phyloP scores from a whole-genome alignment of 2,113 vertebrate genomes.

The Panurus biarmicus region DNA sequence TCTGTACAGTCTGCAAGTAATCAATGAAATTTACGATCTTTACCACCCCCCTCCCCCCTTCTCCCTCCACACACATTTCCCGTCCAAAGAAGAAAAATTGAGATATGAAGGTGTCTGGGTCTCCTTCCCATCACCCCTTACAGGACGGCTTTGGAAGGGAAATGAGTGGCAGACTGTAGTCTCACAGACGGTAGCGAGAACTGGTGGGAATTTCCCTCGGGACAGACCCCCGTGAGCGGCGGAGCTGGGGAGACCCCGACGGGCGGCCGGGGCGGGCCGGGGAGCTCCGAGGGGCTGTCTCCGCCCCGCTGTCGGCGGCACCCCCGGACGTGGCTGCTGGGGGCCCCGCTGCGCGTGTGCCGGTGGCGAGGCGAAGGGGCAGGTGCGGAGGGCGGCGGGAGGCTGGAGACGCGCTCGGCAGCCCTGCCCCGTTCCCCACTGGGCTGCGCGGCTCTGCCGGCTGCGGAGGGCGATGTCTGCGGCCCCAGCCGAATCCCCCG shows the following conservation, averaged over 20 bases:
- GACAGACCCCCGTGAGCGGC: neutral
- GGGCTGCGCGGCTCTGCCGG: neutral
- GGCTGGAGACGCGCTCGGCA: neutral
- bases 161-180: neutral
- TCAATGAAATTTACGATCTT: conserved; percentile 57
- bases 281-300: neutral
- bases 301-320: neutral
- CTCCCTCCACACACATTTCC: neutral
- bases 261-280: neutral
- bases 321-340: neutral
- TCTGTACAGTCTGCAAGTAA: conserved; percentile 46
- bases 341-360: neutral
- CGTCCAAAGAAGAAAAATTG: conserved; percentile 26
- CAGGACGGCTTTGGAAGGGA: neutral
- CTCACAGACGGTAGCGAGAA: neutral
- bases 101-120: neutral
- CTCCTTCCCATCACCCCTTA: neutral
- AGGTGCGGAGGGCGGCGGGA: neutral
- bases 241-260: neutral
- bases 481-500: neutral
- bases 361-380: neutral
- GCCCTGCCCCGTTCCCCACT: neutral
- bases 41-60: neutral
- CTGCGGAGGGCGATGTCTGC: neutral
- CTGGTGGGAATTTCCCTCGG: neutral